Base-by-base conservation (phyloP, 2,113 vertebrate genomes). In the Regulus satrapa region DNA sequence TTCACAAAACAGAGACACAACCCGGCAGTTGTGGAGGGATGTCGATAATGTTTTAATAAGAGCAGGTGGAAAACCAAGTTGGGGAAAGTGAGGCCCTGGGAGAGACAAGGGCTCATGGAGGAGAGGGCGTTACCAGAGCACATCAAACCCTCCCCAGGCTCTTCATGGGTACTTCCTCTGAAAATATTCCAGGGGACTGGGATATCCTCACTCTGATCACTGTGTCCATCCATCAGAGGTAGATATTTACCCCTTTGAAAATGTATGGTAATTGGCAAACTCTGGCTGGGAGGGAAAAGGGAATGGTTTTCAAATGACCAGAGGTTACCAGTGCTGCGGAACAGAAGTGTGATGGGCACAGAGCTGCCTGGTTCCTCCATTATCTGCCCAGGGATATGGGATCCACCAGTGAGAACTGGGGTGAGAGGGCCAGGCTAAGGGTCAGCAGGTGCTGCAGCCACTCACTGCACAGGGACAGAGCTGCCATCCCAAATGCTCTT, bases 41-140 rank as follows among this genome's bases (percentile, higher is more conserved):
- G 20, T 2, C 41, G 43, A 8, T 1, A 18, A 38, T 1, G 1
- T 3, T 40, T 17, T 4, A 45, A 11, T 28, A 45, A 58, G 54
- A 41, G 26, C 7, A 34, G 36, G 40, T 34, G 56, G 40, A 26
- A 79, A 67, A 48, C 31, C 25, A 41, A 12, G 34, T 2, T 25
- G 38, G 56, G 74, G 56, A 67, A 78, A 88, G 43, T 3, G 31
- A 43, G 41, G 66, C 8, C 18, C 41, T 63, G 49, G 2, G 54
- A 63, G 28, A 52, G 49, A 14, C 18, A 9, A 10, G 1, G 9
- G 23, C 29, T 43, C 2, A 0, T 19, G n/a, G 19, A 28, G 43
- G 54, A 68, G 48, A 1, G 0, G 9, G 5, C 23, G 10, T 16
- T 13, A 11, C 3, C 63, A 29, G 32, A 25, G 16, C 63, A 15